Conservation (phyloP, 2,888 invertebrate species). For the Pachymerium ferrugineum region DNA sequence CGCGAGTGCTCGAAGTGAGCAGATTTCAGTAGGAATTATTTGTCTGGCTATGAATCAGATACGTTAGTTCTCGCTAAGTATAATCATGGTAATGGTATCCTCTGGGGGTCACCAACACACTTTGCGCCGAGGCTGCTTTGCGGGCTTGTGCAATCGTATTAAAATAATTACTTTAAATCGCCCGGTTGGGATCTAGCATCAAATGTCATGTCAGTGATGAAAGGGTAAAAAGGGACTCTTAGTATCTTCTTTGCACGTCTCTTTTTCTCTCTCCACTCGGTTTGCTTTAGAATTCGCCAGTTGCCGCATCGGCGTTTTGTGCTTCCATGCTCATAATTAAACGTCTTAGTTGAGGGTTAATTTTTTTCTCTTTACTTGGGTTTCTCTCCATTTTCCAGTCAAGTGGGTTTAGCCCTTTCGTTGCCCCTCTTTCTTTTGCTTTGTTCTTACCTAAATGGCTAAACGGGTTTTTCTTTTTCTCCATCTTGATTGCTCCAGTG, state of each 20-base stretch:
- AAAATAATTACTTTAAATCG: slow-evolving; percentile 7
- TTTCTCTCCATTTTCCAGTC: neutral
- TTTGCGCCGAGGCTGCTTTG: too few relatives aligned
- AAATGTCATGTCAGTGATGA: neutral
- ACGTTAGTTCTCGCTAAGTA: neutral
- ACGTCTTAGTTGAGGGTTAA: neutral
- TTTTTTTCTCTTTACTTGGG: too few relatives aligned
- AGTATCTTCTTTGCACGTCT: too few relatives aligned
- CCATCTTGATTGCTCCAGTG: slow-evolving; percentile 4
- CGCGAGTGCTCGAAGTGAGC: neutral
- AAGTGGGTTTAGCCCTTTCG: neutral
- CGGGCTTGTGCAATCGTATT: neutral
- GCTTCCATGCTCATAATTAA: neutral
- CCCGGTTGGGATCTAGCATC: neutral
- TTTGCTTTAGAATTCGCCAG: neutral
- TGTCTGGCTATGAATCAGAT: slow-evolving; percentile 4
- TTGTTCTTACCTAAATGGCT: neutral
- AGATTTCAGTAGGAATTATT: slow-evolving; percentile 11
- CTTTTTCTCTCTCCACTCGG: too few relatives aligned
- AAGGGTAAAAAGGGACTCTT: neutral
- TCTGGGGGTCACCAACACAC: slow-evolving; percentile 16
- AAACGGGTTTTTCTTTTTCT: neutral
- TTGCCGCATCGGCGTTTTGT: slow-evolving; percentile 1
- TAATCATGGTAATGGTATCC: slow-evolving; percentile 19
- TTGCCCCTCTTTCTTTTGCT: too few relatives aligned